Evolutionary conservation across 2,888 invertebrate species (phyloP), one percentile per base, ranked within the genome.

Genomic region (Hypsopygia costalis): DNA sequence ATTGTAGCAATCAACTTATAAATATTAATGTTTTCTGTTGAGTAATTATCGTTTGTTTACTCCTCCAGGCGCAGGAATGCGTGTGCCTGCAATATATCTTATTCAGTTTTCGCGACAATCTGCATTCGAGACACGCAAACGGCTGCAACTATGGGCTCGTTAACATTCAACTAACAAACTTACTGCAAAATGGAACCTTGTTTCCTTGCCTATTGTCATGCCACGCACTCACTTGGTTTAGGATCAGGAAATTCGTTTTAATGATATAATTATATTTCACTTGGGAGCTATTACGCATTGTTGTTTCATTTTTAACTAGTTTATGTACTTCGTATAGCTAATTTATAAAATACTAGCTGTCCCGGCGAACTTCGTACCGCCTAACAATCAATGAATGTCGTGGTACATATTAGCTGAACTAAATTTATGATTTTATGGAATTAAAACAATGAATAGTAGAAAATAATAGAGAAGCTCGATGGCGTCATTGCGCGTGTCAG

Each of bases 151-250:
- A 3, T 25, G 25, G 7, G 3, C 2, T 25, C 25, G 7, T 10
- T 20, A 22, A n/a, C 31, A 37, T 30, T 37, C 29, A 40, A 34
- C 20, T 16, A 4, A 16, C 16, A 28, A 10, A 9, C 8, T 38
- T 16, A 20, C 29, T 29, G 20, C 21, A 1, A n/a, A 40, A 33
- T 16, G n/a, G 11, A 16, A 33, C 40, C 40, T 40, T 34, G 34
- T 44, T 44, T 36, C 43, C 36, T 36, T 30, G 36, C 10, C 25
- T 32, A 35, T 44, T 44, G 32, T 36, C 11, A 38, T 31, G 40
- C 33, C 30, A 33, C 31, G 9, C 29, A 7, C 25, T n/a, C 25
- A 5, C 25, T 25, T 30, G 30, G 21, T 11, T 37, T 10, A 29
- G 29, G n/a, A 37, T 11, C 36, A 37, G 36, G 36, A 37, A 37